Conservation (phyloP, 2,113 vertebrate genomes). For the Piprites chloris region DNA sequence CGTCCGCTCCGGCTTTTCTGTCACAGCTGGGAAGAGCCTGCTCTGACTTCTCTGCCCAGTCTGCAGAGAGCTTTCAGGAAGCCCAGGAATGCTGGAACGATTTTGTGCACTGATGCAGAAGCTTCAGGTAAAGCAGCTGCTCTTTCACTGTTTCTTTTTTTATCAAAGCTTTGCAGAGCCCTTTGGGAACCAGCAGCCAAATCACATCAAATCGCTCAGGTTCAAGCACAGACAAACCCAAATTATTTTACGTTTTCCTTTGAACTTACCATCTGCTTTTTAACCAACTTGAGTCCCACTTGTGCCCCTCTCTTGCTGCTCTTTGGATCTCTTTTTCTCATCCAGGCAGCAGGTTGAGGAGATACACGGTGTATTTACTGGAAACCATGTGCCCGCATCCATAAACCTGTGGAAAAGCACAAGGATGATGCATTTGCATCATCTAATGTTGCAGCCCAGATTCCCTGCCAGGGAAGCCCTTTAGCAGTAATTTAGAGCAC, state of each 20-base stretch:
- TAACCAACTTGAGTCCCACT: fast-evolving
- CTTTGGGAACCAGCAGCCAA: background rate
- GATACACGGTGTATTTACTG: background rate
- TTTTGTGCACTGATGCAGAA: background rate
- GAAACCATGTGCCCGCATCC: background rate
- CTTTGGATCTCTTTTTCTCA: background rate
- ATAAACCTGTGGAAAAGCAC: background rate
- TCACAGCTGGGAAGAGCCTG: background rate
- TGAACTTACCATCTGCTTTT: background rate
- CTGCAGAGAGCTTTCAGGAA: background rate
- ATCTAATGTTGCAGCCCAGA: background rate
- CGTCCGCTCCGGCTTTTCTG: background rate
- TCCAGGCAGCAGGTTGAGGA: background rate
- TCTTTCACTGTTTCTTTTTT: background rate
- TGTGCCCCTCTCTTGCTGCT: background rate
- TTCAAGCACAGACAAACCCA: background rate
- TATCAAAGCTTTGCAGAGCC: background rate
- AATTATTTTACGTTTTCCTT: background rate
- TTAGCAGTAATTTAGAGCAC: background rate
- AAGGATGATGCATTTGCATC: background rate
- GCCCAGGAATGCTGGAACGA: background rate
- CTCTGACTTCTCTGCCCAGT: fast-evolving
- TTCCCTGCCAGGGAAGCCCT: background rate
- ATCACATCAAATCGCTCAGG: background rate
- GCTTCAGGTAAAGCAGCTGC: background rate